Percentiles rank a stretch among this genome's conserved stretches.
phyloP scores from a whole-genome alignment of 2,113 vertebrate species.

The Gorsachius goisagi region DNA sequence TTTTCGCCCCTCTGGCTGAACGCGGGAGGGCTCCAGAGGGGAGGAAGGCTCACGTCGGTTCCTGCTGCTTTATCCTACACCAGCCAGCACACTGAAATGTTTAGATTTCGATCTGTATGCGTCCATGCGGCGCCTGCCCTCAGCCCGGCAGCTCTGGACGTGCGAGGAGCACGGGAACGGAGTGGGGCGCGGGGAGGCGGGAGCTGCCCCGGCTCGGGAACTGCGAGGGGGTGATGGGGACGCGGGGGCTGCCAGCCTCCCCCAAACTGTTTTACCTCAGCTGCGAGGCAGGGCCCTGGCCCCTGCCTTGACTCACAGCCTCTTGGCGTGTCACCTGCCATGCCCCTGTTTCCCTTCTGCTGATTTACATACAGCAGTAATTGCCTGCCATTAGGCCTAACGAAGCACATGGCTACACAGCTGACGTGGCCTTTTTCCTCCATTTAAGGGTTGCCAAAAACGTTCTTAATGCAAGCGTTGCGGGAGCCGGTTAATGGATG shows the following conservation, averaged over 20 bases:
- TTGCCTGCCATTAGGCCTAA: rapidly evolving
- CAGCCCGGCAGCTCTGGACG: not conserved
- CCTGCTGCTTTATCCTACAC: rapidly evolving
- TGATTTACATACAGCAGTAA: rapidly evolving
- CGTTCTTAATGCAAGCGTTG: not conserved
- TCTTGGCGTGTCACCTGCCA: not conserved
- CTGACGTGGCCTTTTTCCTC: not conserved
- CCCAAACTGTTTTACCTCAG: not conserved
- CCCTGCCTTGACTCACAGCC: not conserved
- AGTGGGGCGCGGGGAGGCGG: not conserved
- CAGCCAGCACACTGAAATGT: not conserved
- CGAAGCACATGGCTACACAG: rapidly evolving
- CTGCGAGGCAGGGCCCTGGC: not conserved
- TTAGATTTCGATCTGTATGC: rapidly evolving
- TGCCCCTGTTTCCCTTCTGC: not conserved
- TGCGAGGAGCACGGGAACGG: not conserved
- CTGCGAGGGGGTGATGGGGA: not conserved
- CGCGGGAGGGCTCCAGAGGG: rapidly evolving
- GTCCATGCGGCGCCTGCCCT: not conserved
- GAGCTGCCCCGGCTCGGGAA: not conserved
- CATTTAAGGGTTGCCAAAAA: not conserved
- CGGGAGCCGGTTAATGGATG: not conserved
- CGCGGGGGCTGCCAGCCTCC: not conserved
- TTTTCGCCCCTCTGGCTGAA: not conserved
- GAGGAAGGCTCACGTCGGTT: not conserved